A percentile compares a stretch with the other conserved stretches of the same genome.
These are phyloP conservation scores for Catharus bicknelli DNA, from an alignment of 2,113 vertebrate species.

Conservation along the genomic window DNA sequence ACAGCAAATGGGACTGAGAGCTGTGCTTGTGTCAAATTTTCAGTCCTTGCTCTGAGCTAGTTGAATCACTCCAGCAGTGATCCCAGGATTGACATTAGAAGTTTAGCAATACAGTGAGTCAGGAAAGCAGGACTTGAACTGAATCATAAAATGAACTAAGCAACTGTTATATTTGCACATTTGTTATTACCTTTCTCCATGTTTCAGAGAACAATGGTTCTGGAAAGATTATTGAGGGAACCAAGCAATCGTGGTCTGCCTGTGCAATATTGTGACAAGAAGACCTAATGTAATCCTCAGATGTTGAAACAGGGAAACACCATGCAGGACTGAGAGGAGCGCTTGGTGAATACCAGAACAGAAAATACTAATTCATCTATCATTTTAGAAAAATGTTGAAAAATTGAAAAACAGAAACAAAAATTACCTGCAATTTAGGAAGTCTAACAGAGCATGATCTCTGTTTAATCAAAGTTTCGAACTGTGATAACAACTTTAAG, in stretches of 20 bases:
- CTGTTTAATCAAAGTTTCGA: background rate
- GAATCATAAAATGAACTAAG: background rate
- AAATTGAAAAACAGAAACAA: background rate
- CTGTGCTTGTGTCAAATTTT: background rate
- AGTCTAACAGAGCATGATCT: background rate
- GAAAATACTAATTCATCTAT: background rate
- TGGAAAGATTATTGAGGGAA: background rate
- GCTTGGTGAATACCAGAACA: background rate
- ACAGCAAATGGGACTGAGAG: background rate
- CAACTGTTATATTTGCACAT: background rate
- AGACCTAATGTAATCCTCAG: background rate
- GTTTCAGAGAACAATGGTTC: background rate
- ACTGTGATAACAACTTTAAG: background rate
- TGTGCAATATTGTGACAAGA: background rate
- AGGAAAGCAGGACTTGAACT: background rate
- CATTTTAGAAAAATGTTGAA: background rate
- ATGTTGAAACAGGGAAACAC: background rate
- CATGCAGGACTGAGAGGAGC: background rate
- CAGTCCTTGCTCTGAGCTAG: background rate
- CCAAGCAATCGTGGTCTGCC: background rate
- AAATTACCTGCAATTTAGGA: background rate
- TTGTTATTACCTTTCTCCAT: background rate
- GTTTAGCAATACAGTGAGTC: background rate
- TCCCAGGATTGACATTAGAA: background rate
- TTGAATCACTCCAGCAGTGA: background rate